These are phyloP conservation scores for Phalera bucephala DNA, from an alignment of 2,888 invertebrate species.

Conservation along the genomic window DNA sequence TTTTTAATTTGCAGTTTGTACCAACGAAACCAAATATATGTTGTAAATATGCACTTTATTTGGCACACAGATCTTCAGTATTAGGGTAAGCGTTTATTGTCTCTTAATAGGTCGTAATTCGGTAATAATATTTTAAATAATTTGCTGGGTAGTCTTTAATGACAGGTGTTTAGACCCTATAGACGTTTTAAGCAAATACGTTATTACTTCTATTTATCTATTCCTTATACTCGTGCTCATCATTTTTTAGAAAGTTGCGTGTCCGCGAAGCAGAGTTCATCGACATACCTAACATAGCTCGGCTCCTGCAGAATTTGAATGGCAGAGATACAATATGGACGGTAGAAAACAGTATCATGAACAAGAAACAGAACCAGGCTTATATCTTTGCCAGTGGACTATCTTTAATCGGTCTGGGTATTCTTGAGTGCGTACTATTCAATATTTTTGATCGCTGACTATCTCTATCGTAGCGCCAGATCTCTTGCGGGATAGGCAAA, in stretches of 20 bases:
- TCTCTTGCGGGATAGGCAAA: no score
- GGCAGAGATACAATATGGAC: slow-evolving; percentile 55
- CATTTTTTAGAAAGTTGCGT: slow-evolving; percentile 57
- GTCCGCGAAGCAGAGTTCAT: slow-evolving; percentile 63
- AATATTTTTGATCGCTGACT: slow-evolving; percentile 17
- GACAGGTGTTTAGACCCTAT: no score
- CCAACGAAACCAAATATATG: slow-evolving; percentile 48
- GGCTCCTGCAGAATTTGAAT: slow-evolving; percentile 49
- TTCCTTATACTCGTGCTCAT: no score
- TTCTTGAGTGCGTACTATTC: slow-evolving; percentile 57
- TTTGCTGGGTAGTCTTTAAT: no score
- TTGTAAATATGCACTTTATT: slow-evolving; percentile 50
- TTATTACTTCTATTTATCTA: no score
- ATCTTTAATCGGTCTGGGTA: slow-evolving; percentile 56
- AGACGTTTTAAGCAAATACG: no score
- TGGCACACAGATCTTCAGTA: slow-evolving; percentile 64
- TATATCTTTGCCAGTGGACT: slow-evolving; percentile 59
- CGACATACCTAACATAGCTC: slow-evolving; percentile 62
- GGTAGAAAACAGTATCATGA: slow-evolving; percentile 51
- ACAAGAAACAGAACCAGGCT: slow-evolving; percentile 39
- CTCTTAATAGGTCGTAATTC: not conserved
- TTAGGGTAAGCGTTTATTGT: slow-evolving; percentile 47
- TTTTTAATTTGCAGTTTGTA: slow-evolving; percentile 52
- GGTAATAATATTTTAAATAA: not conserved
- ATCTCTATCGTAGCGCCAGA: no score